A percentile compares a stretch with the other conserved stretches of the same genome.
Conservation (phyloP, 2,113 vertebrate species). For the Callospermophilus lateralis region DNA sequence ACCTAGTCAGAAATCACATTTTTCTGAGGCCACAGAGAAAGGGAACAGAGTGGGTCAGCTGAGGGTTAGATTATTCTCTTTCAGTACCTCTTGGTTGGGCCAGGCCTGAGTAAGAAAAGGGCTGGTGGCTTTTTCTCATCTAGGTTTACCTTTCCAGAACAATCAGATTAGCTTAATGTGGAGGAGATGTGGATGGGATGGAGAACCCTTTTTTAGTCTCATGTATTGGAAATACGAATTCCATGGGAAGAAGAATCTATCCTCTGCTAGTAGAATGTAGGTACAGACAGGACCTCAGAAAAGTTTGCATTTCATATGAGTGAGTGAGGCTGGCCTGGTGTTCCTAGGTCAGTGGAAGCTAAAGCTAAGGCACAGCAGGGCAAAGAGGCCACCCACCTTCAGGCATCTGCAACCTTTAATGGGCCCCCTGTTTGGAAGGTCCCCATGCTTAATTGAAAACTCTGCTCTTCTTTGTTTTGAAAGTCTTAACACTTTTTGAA, state of each 20-base stretch:
- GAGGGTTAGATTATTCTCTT: background rate
- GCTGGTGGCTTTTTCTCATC: background rate
- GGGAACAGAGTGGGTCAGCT: background rate
- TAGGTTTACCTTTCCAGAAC: fast-evolving
- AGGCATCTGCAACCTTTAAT: fast-evolving
- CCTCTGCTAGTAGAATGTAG: background rate
- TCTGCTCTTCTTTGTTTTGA: background rate
- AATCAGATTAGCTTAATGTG: background rate
- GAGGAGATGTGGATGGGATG: background rate
- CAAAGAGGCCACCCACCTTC: background rate
- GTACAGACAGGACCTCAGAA: background rate
- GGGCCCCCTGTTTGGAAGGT: background rate
- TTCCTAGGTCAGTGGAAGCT: background rate
- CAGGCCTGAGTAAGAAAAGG: background rate
- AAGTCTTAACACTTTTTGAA: background rate
- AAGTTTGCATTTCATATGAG: background rate
- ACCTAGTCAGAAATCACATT: constrained; percentile 38
- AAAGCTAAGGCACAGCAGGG: too few relatives aligned
- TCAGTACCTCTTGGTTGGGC: background rate
- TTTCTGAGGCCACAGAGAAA: background rate
- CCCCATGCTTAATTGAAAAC: background rate
- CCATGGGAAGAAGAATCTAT: background rate
- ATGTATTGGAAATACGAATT: background rate
- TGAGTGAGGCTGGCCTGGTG: background rate
- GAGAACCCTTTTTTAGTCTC: background rate